Conservation (phyloP, 2,797 vertebrate species). For the Acanthurus tractus region DNA sequence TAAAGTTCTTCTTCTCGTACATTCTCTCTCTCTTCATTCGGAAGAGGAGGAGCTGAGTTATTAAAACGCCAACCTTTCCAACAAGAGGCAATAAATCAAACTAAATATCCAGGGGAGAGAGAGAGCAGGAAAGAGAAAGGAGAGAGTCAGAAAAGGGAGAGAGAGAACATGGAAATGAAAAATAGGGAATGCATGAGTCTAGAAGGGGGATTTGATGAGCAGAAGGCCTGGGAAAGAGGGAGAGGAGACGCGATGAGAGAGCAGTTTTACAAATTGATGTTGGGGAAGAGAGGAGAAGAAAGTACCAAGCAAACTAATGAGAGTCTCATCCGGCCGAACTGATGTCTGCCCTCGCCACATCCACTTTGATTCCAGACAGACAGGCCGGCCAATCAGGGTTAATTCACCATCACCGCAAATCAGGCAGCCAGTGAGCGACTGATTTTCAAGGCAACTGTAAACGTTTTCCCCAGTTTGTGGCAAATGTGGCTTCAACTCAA, state of each 20-base stretch:
- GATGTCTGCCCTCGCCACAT: conserved; percentile 48
- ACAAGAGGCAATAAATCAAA: conserved; percentile 89
- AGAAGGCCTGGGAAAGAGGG: conserved; percentile 72
- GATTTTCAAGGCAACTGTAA: conserved; percentile 32
- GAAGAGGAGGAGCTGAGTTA: conserved; percentile 86
- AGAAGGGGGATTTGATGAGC: conserved; percentile 75
- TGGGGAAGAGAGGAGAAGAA: conserved; percentile 55
- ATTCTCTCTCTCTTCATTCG: conserved; percentile 66
- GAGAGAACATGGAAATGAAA: conserved; percentile 71
- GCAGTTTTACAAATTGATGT: conserved; percentile 66
- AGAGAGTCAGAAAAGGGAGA: conserved; percentile 43
- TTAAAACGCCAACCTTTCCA: conserved; percentile 89
- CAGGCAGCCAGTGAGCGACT: conserved; percentile 27
- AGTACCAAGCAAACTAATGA: conserved; percentile 65
- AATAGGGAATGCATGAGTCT: conserved; percentile 70
- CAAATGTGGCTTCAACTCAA: conserved; percentile 10
- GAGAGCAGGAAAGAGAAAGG: conserved; percentile 34
- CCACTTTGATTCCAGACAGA: conserved; percentile 64
- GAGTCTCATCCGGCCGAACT: conserved; percentile 43
- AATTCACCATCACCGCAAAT: conserved; percentile 57
- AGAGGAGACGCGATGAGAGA: conserved; percentile 62
- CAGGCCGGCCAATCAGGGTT: conserved; percentile 67
- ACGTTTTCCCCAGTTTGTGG: conserved; percentile 30
- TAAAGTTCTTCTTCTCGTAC: conserved; percentile 77
- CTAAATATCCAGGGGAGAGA: conserved; percentile 81